Base-by-base conservation (phyloP, 2,113 vertebrate genomes). In the Mirza zaza region DNA sequence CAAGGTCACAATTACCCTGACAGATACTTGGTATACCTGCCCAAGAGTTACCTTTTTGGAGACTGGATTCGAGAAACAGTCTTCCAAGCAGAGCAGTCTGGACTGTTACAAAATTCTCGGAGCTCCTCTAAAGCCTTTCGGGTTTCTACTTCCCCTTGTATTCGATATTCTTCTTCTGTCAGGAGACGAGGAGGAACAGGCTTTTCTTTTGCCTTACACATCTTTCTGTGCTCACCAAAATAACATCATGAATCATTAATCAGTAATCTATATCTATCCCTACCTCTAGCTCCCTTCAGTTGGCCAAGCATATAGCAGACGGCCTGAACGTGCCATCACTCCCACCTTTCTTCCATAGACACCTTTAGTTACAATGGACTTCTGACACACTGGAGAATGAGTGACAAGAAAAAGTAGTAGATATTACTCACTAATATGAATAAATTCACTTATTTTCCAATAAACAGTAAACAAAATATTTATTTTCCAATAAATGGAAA, bases 111-210 rank as follows among this genome's bases (percentile, higher is more conserved):
- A 98, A 98, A 98, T 67, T 96, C 98, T 48, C 99, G 98, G 73
- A 99, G 98, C 45, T 99, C 98, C 4, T 99, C 99, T 27, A 99
- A 98, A 50, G 99, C 99, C 21, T 73, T 99, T 50, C 94, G 98
- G 0, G 99, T 99, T 98, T 99, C 99, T 82, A 98, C 98, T 97
- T 99, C 99, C 0, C 98, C 99, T 97, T 99, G 98, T 65, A 98
- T 97, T 84, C 99, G 99, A 97, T 98, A 99, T 73, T 99, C 99
- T 93, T 99, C 99, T 97, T 99, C 99, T 0, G 99, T 99, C 96
- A 99, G 98, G 93, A 99, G 98, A 36, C 98, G 99, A 9, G 99
- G 99, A 0, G 99, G 99, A 68, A 97, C 94, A 0, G 98, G 98
- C 94, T 98, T 98, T 79, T 93, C 98, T 97, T 45, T 48, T 93